Evolutionary conservation across 2,888 invertebrate genomes (phyloP).

Genomic region (Choreutis nemorana): DNA sequence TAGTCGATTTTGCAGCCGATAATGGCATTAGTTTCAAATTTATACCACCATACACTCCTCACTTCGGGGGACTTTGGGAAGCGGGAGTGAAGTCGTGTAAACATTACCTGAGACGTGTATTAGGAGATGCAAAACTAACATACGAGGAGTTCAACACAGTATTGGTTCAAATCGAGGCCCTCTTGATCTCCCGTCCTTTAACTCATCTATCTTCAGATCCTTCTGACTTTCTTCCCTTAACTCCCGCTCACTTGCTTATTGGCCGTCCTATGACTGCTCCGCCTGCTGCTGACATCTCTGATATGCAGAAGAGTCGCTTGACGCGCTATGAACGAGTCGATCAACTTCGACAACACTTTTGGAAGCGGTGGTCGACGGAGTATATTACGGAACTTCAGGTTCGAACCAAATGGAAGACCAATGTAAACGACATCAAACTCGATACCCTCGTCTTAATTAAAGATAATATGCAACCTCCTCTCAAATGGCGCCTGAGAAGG

Average conservation of each 20-base stretch:
- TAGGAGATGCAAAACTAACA: conserved; percentile 8
- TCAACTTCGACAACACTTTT: conserved; percentile 16
- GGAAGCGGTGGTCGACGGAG: conserved; percentile 13
- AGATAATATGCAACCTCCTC: background rate
- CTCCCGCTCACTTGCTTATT: conserved; percentile 3
- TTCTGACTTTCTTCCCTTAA: conserved; percentile 5
- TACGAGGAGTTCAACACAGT: conserved; percentile 8
- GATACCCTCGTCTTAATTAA: conserved; percentile 5
- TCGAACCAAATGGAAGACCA: conserved; percentile 14
- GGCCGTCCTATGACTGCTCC: conserved; percentile 7
- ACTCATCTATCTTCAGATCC: conserved; percentile 11
- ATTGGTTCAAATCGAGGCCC: conserved; percentile 7
- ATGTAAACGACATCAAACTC: conserved; percentile 1
- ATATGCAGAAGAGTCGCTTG: conserved; percentile 4
- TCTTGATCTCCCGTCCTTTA: conserved; percentile 11
- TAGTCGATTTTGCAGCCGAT: background rate
- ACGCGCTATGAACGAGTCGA: conserved; percentile 10
- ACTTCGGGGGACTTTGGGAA: conserved; percentile 5
- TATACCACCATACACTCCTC: background rate
- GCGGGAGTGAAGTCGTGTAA: conserved; percentile 10
- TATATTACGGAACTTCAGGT: conserved; percentile 15
- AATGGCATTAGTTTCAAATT: background rate
- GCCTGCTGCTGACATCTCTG: conserved; percentile 3
- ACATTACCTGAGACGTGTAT: conserved; percentile 9
- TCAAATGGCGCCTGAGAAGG: conserved; percentile 5